A percentile compares a stretch with the other conserved stretches of the same genome.
Conservation (phyloP, 2,797 vertebrate genomes). For the Petrocephalus schoutedeni region DNA sequence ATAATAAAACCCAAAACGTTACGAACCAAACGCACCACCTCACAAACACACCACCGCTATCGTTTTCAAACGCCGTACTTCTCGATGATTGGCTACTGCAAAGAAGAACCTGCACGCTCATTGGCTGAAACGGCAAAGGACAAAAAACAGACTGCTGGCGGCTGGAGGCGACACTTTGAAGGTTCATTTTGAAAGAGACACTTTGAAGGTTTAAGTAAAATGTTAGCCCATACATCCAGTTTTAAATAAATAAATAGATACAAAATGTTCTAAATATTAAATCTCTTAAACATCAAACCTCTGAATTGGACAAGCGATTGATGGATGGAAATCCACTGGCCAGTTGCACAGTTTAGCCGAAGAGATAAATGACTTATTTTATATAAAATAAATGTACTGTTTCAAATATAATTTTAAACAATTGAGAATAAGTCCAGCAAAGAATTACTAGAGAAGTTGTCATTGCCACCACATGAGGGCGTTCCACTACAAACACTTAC, state of each 20-base stretch:
- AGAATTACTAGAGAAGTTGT: not conserved
- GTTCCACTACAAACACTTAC: not conserved
- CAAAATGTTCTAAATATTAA: not conserved
- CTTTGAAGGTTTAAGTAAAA: not conserved
- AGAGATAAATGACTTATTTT: not conserved
- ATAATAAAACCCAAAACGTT: not conserved
- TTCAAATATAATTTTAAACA: not conserved
- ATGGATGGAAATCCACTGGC: not conserved
- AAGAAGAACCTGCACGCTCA: not conserved
- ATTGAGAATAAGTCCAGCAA: not conserved
- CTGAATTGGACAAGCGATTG: not conserved
- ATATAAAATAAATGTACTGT: not conserved
- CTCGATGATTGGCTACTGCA: constrained; percentile 39
- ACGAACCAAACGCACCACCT: not conserved
- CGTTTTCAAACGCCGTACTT: constrained; percentile 50
- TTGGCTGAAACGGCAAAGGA: not conserved
- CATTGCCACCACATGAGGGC: not conserved
- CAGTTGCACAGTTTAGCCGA: not conserved
- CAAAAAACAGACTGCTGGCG: not conserved
- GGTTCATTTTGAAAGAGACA: not conserved
- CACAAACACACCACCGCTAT: constrained; percentile 41
- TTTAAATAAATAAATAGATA: not conserved
- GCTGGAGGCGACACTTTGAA: not conserved
- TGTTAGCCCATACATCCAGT: not conserved
- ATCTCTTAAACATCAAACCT: not conserved